Conservation (phyloP, 2,113 vertebrate genomes). For the Elgaria multicarinata region DNA sequence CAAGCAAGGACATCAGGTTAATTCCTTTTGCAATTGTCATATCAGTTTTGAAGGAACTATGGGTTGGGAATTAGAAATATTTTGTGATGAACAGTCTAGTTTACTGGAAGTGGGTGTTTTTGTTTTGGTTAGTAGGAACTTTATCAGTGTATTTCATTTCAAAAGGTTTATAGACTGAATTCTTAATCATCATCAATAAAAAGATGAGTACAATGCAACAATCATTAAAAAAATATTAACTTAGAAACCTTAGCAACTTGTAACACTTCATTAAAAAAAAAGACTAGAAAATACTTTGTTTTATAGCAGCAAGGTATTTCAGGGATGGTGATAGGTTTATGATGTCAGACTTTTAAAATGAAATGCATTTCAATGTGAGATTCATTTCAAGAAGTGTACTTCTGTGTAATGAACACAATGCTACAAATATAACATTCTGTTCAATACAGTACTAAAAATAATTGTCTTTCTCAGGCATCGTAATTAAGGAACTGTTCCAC, state of each 20-base stretch:
- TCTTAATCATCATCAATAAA: background rate
- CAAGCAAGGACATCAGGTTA: conserved; percentile 55
- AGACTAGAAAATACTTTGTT: background rate
- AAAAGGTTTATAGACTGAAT: background rate
- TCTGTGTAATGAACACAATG: background rate
- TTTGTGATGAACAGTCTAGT: background rate
- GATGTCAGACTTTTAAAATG: conserved; percentile 3
- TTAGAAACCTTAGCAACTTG: background rate
- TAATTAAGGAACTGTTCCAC: background rate
- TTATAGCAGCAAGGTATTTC: background rate
- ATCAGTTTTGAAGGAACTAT: background rate
- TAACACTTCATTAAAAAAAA: conserved; percentile 21
- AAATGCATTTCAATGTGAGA: background rate
- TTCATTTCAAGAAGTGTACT: background rate
- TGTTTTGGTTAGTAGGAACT: background rate
- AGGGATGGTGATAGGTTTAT: conserved; percentile 1
- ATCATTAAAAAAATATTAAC: background rate
- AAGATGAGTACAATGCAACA: background rate
- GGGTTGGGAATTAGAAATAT: background rate
- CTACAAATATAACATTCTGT: conserved; percentile 40
- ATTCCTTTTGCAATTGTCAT: conserved; percentile 35
- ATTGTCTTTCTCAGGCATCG: conserved; percentile 24
- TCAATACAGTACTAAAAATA: conserved; percentile 33
- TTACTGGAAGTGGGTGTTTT: background rate
- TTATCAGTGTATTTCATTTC: background rate